Conservation (phyloP, 2,797 vertebrate species). For the Gambelia wislizenii region DNA sequence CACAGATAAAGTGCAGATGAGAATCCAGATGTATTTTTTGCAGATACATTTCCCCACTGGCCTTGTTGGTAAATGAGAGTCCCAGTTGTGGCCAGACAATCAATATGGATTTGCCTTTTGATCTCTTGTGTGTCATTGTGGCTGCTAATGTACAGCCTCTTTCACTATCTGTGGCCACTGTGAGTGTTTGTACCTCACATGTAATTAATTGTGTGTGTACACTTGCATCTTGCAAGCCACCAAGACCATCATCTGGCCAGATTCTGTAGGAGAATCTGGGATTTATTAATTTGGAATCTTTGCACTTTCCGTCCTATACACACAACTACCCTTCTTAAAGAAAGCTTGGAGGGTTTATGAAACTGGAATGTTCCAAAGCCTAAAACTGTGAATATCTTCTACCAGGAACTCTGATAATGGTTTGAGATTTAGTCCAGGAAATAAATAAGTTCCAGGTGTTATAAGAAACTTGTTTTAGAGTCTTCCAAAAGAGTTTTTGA, state of each 20-base stretch:
- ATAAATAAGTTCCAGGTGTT: neutral
- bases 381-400: conserved; percentile 38
- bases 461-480: conserved; percentile 19
- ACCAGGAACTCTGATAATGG: conserved; percentile 27
- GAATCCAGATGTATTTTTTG: neutral
- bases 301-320: neutral
- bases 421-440: neutral
- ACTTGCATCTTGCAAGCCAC: neutral
- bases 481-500: conserved; percentile 63
- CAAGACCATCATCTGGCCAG: neutral
- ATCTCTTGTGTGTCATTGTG: neutral
- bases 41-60: neutral
- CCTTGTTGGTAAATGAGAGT: neutral
- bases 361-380: neutral
- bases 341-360: conserved; percentile 13
- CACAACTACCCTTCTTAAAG: neutral
- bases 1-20: neutral
- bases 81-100: neutral
- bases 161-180: neutral
- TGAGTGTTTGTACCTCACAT: too few species aligned
- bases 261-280: neutral
- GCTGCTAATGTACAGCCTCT: neutral
- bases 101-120: neutral
- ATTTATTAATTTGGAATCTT: conserved; percentile 3
- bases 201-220: neutral